A percentile compares a stretch with the other conserved stretches of the same genome.
Conservation (phyloP, 2,797 vertebrate species). For the Galago senegalensis region DNA sequence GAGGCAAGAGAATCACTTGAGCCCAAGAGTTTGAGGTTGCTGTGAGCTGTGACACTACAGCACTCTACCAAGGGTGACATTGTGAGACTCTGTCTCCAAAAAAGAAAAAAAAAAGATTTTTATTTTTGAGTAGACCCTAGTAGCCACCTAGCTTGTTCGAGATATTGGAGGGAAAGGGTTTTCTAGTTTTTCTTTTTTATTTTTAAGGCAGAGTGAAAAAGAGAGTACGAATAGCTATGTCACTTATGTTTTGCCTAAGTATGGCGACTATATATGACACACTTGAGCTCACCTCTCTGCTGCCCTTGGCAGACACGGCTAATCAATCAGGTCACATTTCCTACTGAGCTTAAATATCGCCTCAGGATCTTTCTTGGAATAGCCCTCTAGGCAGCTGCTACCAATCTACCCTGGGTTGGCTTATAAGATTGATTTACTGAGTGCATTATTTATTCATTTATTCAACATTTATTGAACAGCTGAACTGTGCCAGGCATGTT, state of each 20-base stretch:
- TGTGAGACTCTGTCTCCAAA: too few species aligned
- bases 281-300: background rate
- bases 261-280: background rate
- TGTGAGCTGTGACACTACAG: too few species aligned
- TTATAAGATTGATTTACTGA: constrained; percentile 40
- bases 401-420: background rate
- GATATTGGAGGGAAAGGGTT: background rate
- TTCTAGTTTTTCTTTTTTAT: background rate
- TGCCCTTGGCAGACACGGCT: background rate
- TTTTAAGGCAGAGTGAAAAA: background rate
- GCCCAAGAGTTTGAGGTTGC: too few species aligned
- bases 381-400: constrained; percentile 2
- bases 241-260: background rate
- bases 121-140: background rate
- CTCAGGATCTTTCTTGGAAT: background rate
- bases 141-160: background rate
- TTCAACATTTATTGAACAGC: constrained; percentile 68
- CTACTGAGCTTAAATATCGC: background rate
- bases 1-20: too few species aligned
- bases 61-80: too few species aligned
- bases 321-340: background rate
- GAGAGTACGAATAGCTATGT: background rate
- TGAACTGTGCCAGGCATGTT: background rate
- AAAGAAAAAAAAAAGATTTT: background rate
- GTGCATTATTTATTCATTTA: constrained; percentile 68